Conservation (phyloP, 2,797 vertebrate genomes). For the Gymnopithys bicolor region DNA sequence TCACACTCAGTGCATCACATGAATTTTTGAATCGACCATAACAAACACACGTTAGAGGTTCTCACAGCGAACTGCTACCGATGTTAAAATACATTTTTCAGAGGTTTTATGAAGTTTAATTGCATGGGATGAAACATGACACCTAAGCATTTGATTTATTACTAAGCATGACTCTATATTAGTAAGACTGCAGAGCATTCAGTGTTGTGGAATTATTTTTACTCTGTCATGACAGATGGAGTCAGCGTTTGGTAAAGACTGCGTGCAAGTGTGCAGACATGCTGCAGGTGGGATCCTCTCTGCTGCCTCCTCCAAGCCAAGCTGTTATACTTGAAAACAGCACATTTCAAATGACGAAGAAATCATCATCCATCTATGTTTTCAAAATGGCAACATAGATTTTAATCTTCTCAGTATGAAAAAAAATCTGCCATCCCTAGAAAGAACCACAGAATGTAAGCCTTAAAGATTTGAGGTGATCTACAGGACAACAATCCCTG, state of each 20-base stretch:
- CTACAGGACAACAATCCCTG: neutral
- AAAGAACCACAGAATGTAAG: neutral
- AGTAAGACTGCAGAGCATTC: slow-evolving; percentile 26
- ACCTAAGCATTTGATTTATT: slow-evolving; percentile 56
- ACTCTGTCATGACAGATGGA: slow-evolving; percentile 65
- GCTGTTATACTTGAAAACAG: slow-evolving; percentile 41
- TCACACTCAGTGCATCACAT: neutral
- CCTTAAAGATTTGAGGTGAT: neutral
- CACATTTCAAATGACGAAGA: slow-evolving; percentile 35
- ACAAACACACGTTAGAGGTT: slow-evolving; percentile 5
- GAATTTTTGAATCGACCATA: neutral
- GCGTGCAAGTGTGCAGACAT: slow-evolving; percentile 19
- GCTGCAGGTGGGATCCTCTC: slow-evolving; percentile 54
- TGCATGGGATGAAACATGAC: slow-evolving; percentile 59
- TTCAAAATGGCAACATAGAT: neutral
- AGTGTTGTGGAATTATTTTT: slow-evolving; percentile 56
- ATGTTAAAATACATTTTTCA: slow-evolving; percentile 7
- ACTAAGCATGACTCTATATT: slow-evolving; percentile 52
- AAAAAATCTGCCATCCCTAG: neutral
- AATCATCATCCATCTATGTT: slow-evolving; percentile 6
- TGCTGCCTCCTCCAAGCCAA: slow-evolving; percentile 56
- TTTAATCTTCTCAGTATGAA: neutral
- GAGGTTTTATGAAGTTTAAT: slow-evolving; percentile 58
- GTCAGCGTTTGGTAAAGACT: slow-evolving; percentile 18
- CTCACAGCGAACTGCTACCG: neutral